Evolutionary conservation across 2,113 vertebrate genomes (phyloP).

Genomic region (Myanophis thanlyinensis): DNA sequence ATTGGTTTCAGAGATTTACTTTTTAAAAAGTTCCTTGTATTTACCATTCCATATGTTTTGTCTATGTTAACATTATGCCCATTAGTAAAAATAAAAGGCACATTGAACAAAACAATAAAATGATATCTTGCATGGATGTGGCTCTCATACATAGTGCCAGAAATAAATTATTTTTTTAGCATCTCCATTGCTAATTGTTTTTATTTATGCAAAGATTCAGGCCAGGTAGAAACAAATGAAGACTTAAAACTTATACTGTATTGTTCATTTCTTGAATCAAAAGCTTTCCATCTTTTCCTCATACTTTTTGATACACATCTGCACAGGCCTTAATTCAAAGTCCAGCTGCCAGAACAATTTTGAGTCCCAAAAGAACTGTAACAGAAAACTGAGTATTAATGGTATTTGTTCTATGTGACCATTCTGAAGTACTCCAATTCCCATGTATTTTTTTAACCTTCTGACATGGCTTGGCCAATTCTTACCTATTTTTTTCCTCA

Average conservation of each 20-base stretch:
- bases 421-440: not conserved
- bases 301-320: not conserved
- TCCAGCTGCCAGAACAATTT: not conserved
- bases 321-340: not conserved
- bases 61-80: not conserved
- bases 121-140: not conserved
- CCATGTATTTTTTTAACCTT: not conserved
- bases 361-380: not conserved
- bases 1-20: not conserved
- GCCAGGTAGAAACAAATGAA: not conserved
- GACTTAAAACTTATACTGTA: not conserved
- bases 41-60: not conserved
- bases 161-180: not conserved
- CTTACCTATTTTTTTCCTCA: not conserved
- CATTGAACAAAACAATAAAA: not conserved
- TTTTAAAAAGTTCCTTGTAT: not conserved
- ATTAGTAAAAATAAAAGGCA: not conserved
- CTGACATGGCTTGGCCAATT: not conserved
- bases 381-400: not conserved
- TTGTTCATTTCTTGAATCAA: not conserved
- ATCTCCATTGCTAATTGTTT: not conserved
- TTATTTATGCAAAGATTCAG: not conserved
- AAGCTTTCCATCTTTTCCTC: not conserved
- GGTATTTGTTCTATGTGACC: not conserved
- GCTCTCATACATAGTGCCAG: not conserved